A percentile compares a stretch with the other conserved stretches of the same genome.
Evolutionary conservation across 2,888 invertebrate species (phyloP).

Genomic region (Ashinkailepas kermadecensis): DNA sequence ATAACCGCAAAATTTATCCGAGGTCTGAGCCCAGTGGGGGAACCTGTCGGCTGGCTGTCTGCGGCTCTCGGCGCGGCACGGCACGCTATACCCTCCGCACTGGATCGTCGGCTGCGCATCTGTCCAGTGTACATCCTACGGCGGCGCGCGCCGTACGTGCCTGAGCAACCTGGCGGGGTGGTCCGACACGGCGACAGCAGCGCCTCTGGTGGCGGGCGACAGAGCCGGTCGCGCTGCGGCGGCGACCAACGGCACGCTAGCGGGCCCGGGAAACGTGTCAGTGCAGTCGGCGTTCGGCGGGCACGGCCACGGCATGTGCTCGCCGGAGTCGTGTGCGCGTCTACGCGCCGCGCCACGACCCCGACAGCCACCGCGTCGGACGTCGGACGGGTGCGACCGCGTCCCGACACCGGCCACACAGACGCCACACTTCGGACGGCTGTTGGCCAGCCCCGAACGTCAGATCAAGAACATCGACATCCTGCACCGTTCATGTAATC

Average conservation of each 20-base stretch:
- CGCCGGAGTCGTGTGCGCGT: background rate
- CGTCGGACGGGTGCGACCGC: too few relatives aligned
- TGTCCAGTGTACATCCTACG: background rate
- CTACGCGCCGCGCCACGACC: too few relatives aligned
- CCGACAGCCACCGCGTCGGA: too few relatives aligned
- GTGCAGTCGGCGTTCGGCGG: background rate
- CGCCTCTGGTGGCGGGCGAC: background rate
- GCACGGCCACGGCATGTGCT: background rate
- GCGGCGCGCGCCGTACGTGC: background rate
- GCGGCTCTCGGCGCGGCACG: too few relatives aligned
- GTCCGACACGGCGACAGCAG: too few relatives aligned
- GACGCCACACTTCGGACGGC: background rate
- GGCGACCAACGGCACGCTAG: background rate
- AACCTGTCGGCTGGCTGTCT: too few relatives aligned
- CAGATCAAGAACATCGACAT: too few relatives aligned
- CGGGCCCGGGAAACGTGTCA: background rate
- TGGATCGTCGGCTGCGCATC: background rate
- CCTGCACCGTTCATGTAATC: too few relatives aligned
- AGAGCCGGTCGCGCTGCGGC: background rate
- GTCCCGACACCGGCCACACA: too few relatives aligned
- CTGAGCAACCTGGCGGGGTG: background rate
- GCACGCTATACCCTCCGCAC: background rate
- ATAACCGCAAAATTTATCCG: too few relatives aligned
- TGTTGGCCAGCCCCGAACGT: background rate
- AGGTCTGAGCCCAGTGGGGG: too few relatives aligned